Percentiles rank a stretch among this genome's conserved stretches.
Evolutionary conservation across 2,113 vertebrate species (phyloP).

Genomic region (Cromileptes altivelis): DNA sequence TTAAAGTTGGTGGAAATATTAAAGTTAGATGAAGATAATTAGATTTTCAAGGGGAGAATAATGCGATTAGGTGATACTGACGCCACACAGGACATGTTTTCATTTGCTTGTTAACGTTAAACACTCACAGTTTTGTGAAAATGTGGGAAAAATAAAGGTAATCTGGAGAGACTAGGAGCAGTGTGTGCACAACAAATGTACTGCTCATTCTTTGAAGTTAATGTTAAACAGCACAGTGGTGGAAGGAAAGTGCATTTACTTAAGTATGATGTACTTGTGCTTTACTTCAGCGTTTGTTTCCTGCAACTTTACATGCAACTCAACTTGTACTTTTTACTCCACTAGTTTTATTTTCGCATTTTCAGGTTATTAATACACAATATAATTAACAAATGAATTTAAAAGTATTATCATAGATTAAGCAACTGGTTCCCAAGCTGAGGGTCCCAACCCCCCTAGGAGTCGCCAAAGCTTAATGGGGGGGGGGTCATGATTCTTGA

Average conservation of each 20-base stretch:
- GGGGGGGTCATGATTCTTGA: too few species aligned
- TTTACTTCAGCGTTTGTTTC: background rate
- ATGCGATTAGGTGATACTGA: background rate
- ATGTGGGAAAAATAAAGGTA: background rate
- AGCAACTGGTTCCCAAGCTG: too few species aligned
- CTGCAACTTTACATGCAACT: background rate
- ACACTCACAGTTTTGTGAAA: background rate
- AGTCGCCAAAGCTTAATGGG: too few species aligned
- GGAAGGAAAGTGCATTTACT: too few species aligned
- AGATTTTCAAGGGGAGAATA: background rate
- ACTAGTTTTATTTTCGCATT: background rate
- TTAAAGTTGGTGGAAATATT: conserved; percentile 3
- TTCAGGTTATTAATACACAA: background rate
- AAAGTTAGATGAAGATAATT: conserved; percentile 11
- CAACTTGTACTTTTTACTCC: background rate
- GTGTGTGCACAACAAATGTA: background rate
- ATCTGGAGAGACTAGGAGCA: background rate
- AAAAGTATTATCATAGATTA: background rate
- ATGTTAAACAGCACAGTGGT: background rate
- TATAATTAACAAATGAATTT: background rate
- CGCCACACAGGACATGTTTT: background rate
- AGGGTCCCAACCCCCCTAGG: too few species aligned
- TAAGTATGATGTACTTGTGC: background rate
- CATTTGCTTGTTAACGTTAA: background rate
- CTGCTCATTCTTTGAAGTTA: background rate